Percentiles rank a stretch among this genome's conserved stretches.
These are phyloP conservation scores for Simalia tracyae DNA, from an alignment of 2,797 vertebrate species.

Conservation along the genomic window DNA sequence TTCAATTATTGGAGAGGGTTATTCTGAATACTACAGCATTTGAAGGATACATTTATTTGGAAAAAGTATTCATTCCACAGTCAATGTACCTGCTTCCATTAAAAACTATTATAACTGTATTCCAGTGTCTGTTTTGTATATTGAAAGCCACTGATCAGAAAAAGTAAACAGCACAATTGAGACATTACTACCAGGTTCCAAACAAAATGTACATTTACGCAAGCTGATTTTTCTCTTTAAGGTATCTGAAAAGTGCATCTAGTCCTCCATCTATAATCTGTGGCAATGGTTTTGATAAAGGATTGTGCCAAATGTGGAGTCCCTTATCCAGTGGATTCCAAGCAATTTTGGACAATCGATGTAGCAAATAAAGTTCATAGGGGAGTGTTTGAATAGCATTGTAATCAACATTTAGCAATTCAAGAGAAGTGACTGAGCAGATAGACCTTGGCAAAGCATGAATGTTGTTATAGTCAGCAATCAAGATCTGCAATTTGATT, in stretches of 20 bases:
- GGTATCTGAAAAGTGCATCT: slow-evolving; percentile 72
- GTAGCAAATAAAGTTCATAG: slow-evolving; percentile 81
- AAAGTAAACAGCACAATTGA: rapidly evolving
- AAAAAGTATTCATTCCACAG: slow-evolving; percentile 34
- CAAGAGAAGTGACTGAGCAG: slow-evolving; percentile 81
- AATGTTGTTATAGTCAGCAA: slow-evolving; percentile 85
- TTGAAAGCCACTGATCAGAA: slow-evolving; percentile 17
- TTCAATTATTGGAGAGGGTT: slow-evolving; percentile 15
- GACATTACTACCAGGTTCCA: slow-evolving; percentile 1
- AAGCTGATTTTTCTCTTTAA: slow-evolving; percentile 75
- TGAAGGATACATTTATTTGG: slow-evolving; percentile 27
- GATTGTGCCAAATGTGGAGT: slow-evolving; percentile 88
- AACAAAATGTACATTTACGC: background rate
- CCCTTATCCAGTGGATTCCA: slow-evolving; percentile 93
- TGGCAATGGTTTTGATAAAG: slow-evolving; percentile 83
- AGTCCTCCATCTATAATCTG: slow-evolving; percentile 85
- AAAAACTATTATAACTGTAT: slow-evolving; percentile 34
- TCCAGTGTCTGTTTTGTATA: background rate
- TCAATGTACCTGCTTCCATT: slow-evolving; percentile 50
- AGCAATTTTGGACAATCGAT: slow-evolving; percentile 79
- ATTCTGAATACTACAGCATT: background rate
- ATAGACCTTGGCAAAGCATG: slow-evolving; percentile 82
- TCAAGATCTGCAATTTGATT: slow-evolving; percentile 84
- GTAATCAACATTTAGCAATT: slow-evolving; percentile 86
- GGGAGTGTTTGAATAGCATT: slow-evolving; percentile 88